A percentile compares a stretch with the other conserved stretches of the same genome.
These are phyloP conservation scores for Andinoacara biseriatus DNA, from an alignment of 2,113 vertebrate species.

Conservation along the genomic window DNA sequence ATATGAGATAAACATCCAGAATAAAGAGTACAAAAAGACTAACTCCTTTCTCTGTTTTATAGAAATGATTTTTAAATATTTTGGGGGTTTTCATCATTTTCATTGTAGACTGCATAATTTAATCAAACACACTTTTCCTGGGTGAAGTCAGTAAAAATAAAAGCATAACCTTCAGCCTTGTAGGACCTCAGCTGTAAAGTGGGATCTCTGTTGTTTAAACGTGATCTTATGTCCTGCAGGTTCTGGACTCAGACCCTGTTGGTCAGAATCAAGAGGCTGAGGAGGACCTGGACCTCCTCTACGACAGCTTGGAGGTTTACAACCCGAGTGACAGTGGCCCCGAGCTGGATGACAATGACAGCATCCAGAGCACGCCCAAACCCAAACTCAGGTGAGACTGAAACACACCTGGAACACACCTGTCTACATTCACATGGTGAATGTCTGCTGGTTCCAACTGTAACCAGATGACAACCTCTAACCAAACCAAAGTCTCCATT, in stretches of 20 bases:
- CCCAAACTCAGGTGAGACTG: slow-evolving; percentile 73
- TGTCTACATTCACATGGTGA: neutral
- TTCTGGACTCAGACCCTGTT: slow-evolving; percentile 75
- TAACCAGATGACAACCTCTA: too few species aligned
- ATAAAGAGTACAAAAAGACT: neutral
- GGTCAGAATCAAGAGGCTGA: slow-evolving; percentile 69
- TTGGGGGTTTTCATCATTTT: too few species aligned
- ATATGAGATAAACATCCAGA: neutral
- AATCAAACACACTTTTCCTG: neutral
- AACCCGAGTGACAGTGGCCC: slow-evolving; percentile 78
- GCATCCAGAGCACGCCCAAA: slow-evolving; percentile 75
- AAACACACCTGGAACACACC: neutral
- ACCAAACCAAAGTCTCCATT: too few species aligned
- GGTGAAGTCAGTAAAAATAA: neutral
- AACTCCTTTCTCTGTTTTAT: neutral
- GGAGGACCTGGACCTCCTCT: slow-evolving; percentile 77
- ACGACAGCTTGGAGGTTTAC: slow-evolving; percentile 76
- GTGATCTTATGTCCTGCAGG: slow-evolving; percentile 43
- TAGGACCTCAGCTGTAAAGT: neutral
- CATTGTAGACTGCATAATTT: neutral
- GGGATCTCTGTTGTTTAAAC: neutral
- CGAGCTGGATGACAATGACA: slow-evolving; percentile 77
- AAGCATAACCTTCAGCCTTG: neutral
- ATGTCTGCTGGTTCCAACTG: neutral
- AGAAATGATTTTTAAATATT: neutral